These are phyloP conservation scores for Cartodere bifasciata DNA, from an alignment of 2,888 invertebrate genomes.

Conservation along the genomic window DNA sequence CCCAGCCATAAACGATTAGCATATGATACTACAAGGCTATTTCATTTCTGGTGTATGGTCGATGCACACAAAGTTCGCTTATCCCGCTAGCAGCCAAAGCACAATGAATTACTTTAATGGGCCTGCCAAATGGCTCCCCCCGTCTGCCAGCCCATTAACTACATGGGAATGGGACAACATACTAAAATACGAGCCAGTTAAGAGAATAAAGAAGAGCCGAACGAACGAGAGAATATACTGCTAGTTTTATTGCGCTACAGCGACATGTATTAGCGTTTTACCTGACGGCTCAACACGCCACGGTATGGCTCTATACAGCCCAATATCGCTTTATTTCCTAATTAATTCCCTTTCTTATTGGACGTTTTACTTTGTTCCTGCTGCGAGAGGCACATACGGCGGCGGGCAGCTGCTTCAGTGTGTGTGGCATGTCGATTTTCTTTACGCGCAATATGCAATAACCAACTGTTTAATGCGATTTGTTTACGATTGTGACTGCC, in stretches of 20 bases:
- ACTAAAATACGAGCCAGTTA: slow-evolving; percentile 35
- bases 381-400: too few species aligned
- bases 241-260: slow-evolving; percentile 32
- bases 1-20: slow-evolving; percentile 18
- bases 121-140: slow-evolving; percentile 30
- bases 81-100: slow-evolving; percentile 22
- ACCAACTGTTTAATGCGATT: too few species aligned
- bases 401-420: too few species aligned
- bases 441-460: too few species aligned
- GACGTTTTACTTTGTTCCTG: too few species aligned
- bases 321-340: slow-evolving; percentile 34
- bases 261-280: slow-evolving; percentile 34
- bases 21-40: slow-evolving; percentile 16
- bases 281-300: slow-evolving; percentile 30
- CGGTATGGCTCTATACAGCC: slow-evolving; percentile 29
- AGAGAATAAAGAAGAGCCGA: slow-evolving; percentile 34
- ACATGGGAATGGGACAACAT: slow-evolving; percentile 33
- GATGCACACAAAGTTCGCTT: slow-evolving; percentile 11
- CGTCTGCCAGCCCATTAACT: slow-evolving; percentile 32
- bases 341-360: slow-evolving; percentile 33
- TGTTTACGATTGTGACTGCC: too few species aligned
- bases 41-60: slow-evolving; percentile 4
- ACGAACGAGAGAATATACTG: slow-evolving; percentile 31
- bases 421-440: too few species aligned
- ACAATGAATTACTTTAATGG: slow-evolving; percentile 37